phyloP scores from a whole-genome alignment of 1,140 invertebrate species.

The Proales similis region DNA sequence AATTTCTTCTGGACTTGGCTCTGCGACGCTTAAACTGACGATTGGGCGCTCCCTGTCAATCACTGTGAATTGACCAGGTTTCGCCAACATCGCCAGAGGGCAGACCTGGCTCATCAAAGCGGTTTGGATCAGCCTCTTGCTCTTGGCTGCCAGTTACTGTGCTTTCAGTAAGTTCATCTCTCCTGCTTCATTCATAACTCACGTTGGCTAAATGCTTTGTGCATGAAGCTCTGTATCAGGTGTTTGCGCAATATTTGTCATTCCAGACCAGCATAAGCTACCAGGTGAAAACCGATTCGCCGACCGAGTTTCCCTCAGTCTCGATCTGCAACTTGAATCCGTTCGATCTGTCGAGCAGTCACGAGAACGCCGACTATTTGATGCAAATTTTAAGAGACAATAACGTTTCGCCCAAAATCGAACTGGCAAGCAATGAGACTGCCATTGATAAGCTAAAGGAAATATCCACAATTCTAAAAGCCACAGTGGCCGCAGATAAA shows the following conservation, averaged over 20 bases:
- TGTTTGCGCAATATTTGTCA: background rate
- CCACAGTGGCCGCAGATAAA: background rate
- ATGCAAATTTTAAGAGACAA: background rate
- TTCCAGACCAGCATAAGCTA: background rate
- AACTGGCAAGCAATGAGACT: background rate
- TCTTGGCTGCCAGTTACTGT: background rate
- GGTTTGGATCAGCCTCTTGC: slow-evolving; percentile 2
- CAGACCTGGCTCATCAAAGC: background rate
- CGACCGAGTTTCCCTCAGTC: slow-evolving; percentile 11
- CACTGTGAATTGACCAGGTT: no score
- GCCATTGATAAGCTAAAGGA: background rate
- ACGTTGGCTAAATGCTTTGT: background rate
- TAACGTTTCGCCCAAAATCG: background rate
- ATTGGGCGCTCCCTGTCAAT: no score
- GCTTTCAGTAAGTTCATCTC: slow-evolving; percentile 5
- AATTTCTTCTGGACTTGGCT: no score
- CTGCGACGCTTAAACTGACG: no score
- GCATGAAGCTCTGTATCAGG: slow-evolving; percentile 4
- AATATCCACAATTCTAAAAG: background rate
- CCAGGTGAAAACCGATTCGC: slow-evolving; percentile 1
- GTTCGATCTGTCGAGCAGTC: background rate
- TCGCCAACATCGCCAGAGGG: slow-evolving; percentile 1
- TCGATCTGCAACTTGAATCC: slow-evolving; percentile 25
- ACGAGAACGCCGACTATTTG: background rate
- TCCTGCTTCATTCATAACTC: no score